Conservation (phyloP, 92 coral and sea anemone species). For the Ricordea florida region DNA sequence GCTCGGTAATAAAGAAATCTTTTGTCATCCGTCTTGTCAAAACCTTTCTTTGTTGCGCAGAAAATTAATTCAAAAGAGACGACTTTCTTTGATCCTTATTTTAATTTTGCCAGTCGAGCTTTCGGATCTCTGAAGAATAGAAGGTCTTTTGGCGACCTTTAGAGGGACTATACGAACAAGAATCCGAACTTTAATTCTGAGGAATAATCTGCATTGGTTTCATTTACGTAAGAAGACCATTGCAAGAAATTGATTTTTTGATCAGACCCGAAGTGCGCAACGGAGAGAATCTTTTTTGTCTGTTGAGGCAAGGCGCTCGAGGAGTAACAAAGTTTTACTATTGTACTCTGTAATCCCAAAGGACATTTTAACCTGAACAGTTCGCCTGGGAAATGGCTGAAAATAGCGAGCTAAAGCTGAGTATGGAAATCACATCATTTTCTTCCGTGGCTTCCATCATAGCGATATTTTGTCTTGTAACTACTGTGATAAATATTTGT, state of each 20-base stretch:
- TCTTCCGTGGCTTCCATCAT: slow-evolving; percentile 80
- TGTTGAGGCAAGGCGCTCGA: too few species aligned
- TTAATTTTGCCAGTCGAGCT: not conserved
- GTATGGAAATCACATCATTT: slow-evolving; percentile 82
- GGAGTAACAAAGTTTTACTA: too few species aligned
- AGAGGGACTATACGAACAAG: too few species aligned
- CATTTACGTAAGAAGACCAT: too few species aligned
- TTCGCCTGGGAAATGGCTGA: not conserved
- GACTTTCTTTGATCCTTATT: not conserved
- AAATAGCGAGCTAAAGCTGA: slow-evolving; percentile 14
- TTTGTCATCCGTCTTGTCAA: slow-evolving; percentile 78
- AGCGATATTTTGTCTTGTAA: slow-evolving; percentile 82
- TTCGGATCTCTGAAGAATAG: not conserved
- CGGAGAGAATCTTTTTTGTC: too few species aligned
- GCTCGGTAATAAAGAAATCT: slow-evolving; percentile 67
- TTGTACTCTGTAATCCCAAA: not conserved
- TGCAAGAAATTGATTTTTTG: too few species aligned
- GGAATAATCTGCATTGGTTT: too few species aligned
- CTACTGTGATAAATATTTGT: slow-evolving; percentile 76
- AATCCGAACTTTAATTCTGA: too few species aligned
- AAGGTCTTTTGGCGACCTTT: not conserved
- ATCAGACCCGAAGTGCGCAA: too few species aligned
- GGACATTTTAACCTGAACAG: not conserved
- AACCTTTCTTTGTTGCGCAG: slow-evolving; percentile 29
- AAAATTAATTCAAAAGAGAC: slow-evolving; percentile 12